Conservation (phyloP, 2,888 invertebrate genomes). For the Erannis defoliaria region DNA sequence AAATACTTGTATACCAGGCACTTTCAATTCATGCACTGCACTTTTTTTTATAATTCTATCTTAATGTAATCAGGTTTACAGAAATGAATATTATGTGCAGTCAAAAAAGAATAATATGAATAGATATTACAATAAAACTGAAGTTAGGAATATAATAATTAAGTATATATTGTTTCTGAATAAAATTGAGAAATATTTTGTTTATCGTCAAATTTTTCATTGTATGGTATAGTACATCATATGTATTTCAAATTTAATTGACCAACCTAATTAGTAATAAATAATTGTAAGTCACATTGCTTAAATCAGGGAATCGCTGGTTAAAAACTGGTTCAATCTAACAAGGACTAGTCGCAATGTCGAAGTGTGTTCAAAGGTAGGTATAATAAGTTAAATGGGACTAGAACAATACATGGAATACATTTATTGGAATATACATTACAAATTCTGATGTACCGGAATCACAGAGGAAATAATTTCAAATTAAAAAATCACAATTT, state of each 20-base stretch:
- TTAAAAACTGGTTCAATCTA: too few species aligned
- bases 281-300: not conserved
- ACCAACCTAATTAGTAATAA: too few species aligned
- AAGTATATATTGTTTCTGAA: too few species aligned
- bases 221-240: too few species aligned
- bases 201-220: too few species aligned
- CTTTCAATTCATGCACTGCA: not conserved
- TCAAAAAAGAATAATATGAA: too few species aligned
- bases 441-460: slow-evolving; percentile 20
- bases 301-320: not conserved
- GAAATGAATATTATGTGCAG: too few species aligned
- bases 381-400: not conserved
- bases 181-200: too few species aligned
- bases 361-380: too few species aligned
- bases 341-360: too few species aligned
- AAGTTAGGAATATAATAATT: too few species aligned
- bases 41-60: not conserved
- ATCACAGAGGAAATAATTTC: slow-evolving; percentile 22
- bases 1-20: slow-evolving; percentile 11
- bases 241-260: not conserved
- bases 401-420: slow-evolving; percentile 30
- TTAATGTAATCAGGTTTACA: not conserved
- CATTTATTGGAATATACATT: slow-evolving; percentile 29
- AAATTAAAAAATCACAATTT: slow-evolving; percentile 16
- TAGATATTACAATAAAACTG: too few species aligned